A percentile compares a stretch with the other conserved stretches of the same genome.
Evolutionary conservation across 2,797 vertebrate genomes (phyloP).

Genomic region (Hypotaenidia okinawae): DNA sequence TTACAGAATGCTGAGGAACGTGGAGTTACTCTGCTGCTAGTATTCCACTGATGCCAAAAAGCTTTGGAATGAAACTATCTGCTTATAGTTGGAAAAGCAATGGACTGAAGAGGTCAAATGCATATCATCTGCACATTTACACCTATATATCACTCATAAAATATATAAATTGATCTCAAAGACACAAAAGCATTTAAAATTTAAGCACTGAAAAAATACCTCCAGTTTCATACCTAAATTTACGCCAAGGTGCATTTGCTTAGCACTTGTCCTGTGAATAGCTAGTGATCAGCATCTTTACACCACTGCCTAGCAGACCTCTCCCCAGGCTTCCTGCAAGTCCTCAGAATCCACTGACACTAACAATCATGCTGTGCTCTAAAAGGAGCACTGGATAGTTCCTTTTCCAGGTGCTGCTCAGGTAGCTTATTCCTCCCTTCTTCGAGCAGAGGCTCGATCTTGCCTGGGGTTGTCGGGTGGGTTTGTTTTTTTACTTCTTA

Average conservation of each 20-base stretch:
- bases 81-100: neutral
- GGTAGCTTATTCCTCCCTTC: neutral
- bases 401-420: neutral
- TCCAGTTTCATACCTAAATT: neutral
- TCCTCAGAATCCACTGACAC: neutral
- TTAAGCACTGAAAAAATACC: neutral
- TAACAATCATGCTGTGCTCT: neutral
- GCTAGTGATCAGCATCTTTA: neutral
- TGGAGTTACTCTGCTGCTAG: neutral
- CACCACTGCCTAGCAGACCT: neutral
- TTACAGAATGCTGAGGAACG: neutral
- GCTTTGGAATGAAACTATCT: neutral
- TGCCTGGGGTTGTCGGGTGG: neutral
- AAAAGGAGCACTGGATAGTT: neutral
- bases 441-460: neutral
- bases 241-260: neutral
- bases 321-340: neutral
- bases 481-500: neutral
- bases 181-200: neutral
- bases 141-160: neutral
- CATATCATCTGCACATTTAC: neutral
- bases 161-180: neutral
- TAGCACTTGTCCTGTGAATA: neutral
- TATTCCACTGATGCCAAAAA: neutral
- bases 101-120: neutral